phyloP scores from a whole-genome alignment of 2,113 vertebrate genomes.

The Gracilinanus agilis region DNA sequence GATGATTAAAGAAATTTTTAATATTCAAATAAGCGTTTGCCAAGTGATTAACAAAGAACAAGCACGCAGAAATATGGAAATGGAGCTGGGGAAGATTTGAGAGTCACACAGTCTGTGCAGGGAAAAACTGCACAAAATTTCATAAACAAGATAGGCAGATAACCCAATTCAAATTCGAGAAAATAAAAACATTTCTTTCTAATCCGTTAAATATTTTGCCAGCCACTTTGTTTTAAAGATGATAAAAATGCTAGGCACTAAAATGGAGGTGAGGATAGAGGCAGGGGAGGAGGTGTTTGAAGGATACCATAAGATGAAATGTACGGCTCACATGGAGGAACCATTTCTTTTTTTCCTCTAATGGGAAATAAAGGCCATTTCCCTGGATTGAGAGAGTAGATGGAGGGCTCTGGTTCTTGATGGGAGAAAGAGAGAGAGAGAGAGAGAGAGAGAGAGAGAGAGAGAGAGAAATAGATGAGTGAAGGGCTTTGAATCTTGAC shows the following conservation, averaged over 20 bases:
- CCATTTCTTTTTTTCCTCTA: conserved; percentile 18
- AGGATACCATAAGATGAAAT: conserved; percentile 38
- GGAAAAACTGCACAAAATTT: conserved; percentile 86
- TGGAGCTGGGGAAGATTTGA: conserved; percentile 90
- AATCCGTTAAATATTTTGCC: conserved; percentile 85
- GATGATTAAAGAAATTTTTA: conserved; percentile 99
- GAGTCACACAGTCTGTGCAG: conserved; percentile 86
- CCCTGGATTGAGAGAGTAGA: conserved; percentile 70
- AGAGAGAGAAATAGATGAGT: not conserved
- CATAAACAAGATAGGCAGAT: conserved; percentile 89
- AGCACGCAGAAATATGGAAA: conserved; percentile 96
- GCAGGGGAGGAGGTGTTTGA: not conserved
- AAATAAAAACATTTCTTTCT: conserved; percentile 84
- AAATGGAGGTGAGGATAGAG: rapidly evolving
- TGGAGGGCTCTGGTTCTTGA: conserved; percentile 1
- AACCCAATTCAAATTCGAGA: conserved; percentile 84
- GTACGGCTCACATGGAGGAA: conserved; percentile 57
- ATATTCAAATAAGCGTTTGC: conserved; percentile 99
- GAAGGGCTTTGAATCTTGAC: not conserved
- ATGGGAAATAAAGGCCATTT: conserved; percentile 68
- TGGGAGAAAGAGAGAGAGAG: not conserved
- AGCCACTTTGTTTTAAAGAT: conserved; percentile 83
- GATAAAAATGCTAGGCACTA: conserved; percentile 70
- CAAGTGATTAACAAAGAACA: conserved; percentile 99
- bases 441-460: too few species aligned